Base-by-base conservation (phyloP, 2,113 vertebrate species). In the Dasypus novemcinctus region DNA sequence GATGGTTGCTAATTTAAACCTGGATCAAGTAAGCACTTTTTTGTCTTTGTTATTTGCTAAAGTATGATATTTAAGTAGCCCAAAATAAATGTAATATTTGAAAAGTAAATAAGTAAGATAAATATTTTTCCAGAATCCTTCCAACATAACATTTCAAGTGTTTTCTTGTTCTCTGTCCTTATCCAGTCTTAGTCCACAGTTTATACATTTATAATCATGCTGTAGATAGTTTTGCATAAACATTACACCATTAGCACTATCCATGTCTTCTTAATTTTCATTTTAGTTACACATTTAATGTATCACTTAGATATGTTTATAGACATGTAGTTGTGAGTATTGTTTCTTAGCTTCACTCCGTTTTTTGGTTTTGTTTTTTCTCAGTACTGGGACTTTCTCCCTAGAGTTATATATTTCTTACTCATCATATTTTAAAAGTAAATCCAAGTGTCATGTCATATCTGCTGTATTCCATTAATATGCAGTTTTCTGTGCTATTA, bases 1-100 rank as follows among this genome's bases (percentile, higher is more conserved):
- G 68, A 93, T 98, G 59, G 93, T 98, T 36, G 12, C 63, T 36
- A 96, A 97, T 25, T 64, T 97, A 59, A 96, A 97, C 36, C 80
- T 97, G 52, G 87, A 97, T 61, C 94, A 98, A 71, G 98, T 98
- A 87, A 96, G 94, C 38, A 13, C 61, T 61, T 71, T 71, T 89
- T 76, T 23, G 14, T 63, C 68, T 83, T 66, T 31, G 29, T 54
- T 80, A 33, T 43, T 82, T 93, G 27, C 33, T 84, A 2, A 76
- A 23, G 29, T 49, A 59, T 75, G 17, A 29, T n/a, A 2, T 82
- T 57, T 71, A 59, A 33, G 8, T 61, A 68, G 27, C 7, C 1
- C 6, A 52, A 76, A 76, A 76, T 76, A 76, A 87, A 46, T 71
- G 81, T 81, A 36, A 20, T 46, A 14, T 72, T 68, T 54, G 21